Conservation (phyloP, 2,113 vertebrate genomes). For the Corythaixoides concolor region DNA sequence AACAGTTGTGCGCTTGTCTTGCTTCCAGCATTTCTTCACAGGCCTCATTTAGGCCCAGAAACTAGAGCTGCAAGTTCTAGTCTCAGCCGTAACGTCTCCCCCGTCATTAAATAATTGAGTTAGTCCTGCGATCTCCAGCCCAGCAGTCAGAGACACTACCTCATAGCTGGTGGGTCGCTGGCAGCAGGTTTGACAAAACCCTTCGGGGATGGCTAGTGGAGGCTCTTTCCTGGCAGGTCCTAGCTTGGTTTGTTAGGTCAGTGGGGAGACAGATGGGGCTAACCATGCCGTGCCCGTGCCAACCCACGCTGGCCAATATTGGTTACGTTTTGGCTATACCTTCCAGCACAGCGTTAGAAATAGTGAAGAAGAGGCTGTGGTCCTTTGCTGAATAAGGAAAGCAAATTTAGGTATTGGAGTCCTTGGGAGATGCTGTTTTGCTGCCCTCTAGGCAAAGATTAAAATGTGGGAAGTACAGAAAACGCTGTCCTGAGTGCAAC, state of each 20-base stretch:
- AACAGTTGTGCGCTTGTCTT: background rate
- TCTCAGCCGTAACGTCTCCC: conserved; percentile 35
- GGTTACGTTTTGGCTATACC: background rate
- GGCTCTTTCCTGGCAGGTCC: conserved; percentile 59
- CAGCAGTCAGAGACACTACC: conserved; percentile 56
- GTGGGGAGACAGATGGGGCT: conserved; percentile 23
- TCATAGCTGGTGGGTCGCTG: conserved; percentile 60
- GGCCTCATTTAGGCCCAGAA: background rate
- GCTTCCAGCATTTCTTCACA: conserved; percentile 37
- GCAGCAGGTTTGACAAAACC: conserved; percentile 26
- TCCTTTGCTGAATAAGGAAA: background rate
- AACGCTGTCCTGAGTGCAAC: background rate
- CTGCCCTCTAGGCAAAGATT: conserved; percentile 59
- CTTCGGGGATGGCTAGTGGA: background rate
- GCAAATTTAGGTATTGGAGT: background rate
- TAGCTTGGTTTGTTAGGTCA: conserved; percentile 63
- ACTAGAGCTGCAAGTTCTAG: conserved; percentile 36
- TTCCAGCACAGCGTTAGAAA: background rate
- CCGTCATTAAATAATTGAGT: conserved; percentile 66
- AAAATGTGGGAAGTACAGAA: background rate
- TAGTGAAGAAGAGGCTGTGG: background rate
- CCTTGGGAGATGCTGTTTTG: conserved; percentile 23
- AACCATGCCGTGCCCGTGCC: background rate
- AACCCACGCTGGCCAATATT: conserved; percentile 6
- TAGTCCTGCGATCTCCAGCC: conserved; percentile 16